Percentiles rank a stretch among this genome's conserved stretches.
These are phyloP conservation scores for Hydrocynus forskahlii DNA, from an alignment of 2,797 vertebrate species.

Conservation along the genomic window DNA sequence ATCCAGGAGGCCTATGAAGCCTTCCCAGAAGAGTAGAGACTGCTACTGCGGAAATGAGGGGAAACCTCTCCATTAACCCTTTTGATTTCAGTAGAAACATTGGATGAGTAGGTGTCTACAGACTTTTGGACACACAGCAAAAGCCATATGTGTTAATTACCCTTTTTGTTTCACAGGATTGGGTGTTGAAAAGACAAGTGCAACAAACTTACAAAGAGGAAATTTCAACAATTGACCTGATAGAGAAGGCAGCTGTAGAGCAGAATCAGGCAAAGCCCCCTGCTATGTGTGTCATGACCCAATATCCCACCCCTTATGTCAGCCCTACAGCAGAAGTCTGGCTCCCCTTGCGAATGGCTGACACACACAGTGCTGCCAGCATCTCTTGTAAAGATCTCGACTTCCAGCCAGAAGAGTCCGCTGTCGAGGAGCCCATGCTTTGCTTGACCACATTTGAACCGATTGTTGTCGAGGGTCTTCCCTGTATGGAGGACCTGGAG, in stretches of 20 bases:
- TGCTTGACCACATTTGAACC: not conserved
- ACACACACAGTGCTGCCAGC: not conserved
- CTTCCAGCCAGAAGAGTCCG: slow-evolving; percentile 16
- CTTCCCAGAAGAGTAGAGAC: not conserved
- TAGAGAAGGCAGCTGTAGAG: slow-evolving; percentile 42
- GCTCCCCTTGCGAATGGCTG: slow-evolving; percentile 7
- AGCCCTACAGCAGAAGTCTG: slow-evolving; percentile 37
- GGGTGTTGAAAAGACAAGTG: slow-evolving; percentile 43
- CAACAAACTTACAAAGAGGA: slow-evolving; percentile 51
- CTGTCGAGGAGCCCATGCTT: slow-evolving; percentile 1
- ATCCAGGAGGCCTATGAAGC: not conserved
- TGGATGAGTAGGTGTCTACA: not conserved
- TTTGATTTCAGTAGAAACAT: no score
- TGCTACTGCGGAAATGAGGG: not conserved
- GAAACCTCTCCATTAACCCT: no score
- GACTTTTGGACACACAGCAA: no score
- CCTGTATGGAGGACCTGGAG: slow-evolving; percentile 22
- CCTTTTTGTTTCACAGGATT: slow-evolving; percentile 19
- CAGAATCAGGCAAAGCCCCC: slow-evolving; percentile 17
- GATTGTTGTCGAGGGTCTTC: not conserved
- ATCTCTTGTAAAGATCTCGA: slow-evolving; percentile 20
- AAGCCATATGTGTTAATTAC: not conserved
- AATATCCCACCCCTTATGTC: slow-evolving; percentile 48
- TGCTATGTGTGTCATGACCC: not conserved
- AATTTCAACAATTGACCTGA: slow-evolving; percentile 53